Conservation (phyloP, 2,797 vertebrate genomes). For the Pseudochromis fuscus region DNA sequence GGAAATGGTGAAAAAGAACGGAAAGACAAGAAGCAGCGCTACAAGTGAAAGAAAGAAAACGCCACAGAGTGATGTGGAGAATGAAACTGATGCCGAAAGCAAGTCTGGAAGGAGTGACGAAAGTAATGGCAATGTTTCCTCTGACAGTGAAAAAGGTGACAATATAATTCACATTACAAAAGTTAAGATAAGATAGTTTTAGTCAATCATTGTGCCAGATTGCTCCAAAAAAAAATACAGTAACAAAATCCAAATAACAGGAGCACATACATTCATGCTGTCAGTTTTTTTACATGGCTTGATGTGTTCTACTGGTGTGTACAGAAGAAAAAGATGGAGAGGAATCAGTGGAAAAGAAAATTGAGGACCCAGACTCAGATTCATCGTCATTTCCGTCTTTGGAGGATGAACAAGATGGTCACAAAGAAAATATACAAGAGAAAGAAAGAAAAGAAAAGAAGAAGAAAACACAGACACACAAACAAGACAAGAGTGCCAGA, state of each 20-base stretch:
- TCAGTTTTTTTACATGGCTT: not conserved
- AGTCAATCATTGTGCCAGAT: no score
- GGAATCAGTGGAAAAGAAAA: conserved; percentile 18
- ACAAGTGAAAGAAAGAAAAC: conserved; percentile 30
- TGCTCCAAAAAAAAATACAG: no score
- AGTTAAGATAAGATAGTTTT: no score
- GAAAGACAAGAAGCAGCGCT: not conserved
- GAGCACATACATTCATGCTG: not conserved
- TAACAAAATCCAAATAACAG: not conserved
- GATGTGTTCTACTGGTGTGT: conserved; percentile 1
- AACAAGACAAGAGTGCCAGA: conserved; percentile 42
- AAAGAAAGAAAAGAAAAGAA: conserved; percentile 48
- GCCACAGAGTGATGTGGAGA: conserved; percentile 29
- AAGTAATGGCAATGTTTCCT: conserved; percentile 23
- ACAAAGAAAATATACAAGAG: conserved; percentile 19
- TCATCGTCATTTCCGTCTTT: conserved; percentile 82
- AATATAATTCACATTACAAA: no score
- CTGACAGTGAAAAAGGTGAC: conserved; percentile 61
- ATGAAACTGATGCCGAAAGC: conserved; percentile 19
- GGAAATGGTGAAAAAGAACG: conserved; percentile 24
- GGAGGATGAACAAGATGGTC: conserved; percentile 67
- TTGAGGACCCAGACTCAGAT: conserved; percentile 68
- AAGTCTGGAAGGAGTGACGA: conserved; percentile 33
- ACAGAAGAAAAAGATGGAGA: conserved; percentile 53
- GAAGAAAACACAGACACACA: conserved; percentile 58